Evolutionary conservation across 64 coral and sea anemone species (phyloP).

Genomic region (Anthopleura sola): DNA sequence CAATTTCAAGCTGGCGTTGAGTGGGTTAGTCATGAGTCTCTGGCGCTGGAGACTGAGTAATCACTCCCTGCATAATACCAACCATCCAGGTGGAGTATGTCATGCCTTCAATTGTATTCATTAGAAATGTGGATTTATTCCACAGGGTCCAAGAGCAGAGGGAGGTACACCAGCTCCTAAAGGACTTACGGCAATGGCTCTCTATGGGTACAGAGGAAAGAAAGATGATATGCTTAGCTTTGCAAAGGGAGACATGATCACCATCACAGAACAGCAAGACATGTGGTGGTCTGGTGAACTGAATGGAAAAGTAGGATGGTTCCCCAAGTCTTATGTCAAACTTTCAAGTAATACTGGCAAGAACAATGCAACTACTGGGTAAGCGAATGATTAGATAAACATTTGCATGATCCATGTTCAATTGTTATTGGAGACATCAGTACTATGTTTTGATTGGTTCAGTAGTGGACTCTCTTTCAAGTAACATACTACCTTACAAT

Average conservation of each 20-base stretch:
- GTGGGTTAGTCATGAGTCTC: no score
- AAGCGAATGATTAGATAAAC: background rate
- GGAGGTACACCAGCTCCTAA: constrained; percentile 32
- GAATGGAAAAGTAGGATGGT: constrained; percentile 89
- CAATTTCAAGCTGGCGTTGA: no score
- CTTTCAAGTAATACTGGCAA: background rate
- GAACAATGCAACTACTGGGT: background rate
- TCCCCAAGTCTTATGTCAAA: constrained; percentile 95
- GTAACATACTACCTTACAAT: no score
- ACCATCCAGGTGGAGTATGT: no score
- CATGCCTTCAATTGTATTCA: no score
- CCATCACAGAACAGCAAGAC: constrained; percentile 82
- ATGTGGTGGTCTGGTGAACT: constrained; percentile 95
- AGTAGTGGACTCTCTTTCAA: no score
- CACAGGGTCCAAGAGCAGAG: constrained; percentile 36
- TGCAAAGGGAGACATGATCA: constrained; percentile 84
- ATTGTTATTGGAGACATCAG: no score
- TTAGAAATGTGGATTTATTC: background rate
- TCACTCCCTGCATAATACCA: no score
- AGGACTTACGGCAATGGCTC: constrained; percentile 56
- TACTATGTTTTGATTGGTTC: no score
- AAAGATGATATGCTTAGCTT: constrained; percentile 83
- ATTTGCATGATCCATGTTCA: background rate
- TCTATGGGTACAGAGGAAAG: constrained; percentile 83
- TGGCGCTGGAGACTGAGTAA: no score